Evolutionary conservation across 2,113 vertebrate species (phyloP), one percentile per base, ranked within the genome.

Genomic region (Pluvialis apricaria): DNA sequence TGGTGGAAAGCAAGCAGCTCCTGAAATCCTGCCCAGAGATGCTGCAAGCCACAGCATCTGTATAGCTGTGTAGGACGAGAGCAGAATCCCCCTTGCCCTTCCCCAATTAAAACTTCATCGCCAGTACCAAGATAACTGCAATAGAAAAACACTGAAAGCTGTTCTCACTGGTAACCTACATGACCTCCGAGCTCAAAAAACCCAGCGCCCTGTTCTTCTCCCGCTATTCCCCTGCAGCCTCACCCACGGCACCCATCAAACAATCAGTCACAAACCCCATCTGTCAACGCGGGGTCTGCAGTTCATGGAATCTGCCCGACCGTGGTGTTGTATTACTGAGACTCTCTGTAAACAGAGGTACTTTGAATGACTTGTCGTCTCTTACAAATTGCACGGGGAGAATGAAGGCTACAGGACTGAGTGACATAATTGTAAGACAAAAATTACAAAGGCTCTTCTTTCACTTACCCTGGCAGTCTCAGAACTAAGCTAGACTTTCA

Each of bases 351-450:
- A 96, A 95, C 86, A 96, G 96, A 95, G 73, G 85, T 77, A 80
- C 85, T 97, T 91, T 96, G 97, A 96, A 94, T 96, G 95, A 96
- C 92, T 97, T 88, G 88, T 86, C 51, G 7, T 95, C 94, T 97
- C 94, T 92, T 96, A 96, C 94, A 90, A 93, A 92, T 75, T 93
- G 96, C 90, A 68, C 1, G 0, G 76, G 70, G n/a, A 94, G 95
- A 97, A 93, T 90, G 94, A 83, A 96, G 92, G 94, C 93, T 90
- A 54, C 22, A 13, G 78, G 89, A 91, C 66, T 94, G 91, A 95
- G 90, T 93, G 96, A 92, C 94, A 86, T 90, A 84, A 95, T 73
- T 96, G 93, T 76, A 94, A 96, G 94, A 96, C 82, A 96, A 78
- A 96, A 94, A 89, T 95, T 87, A 92, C 92, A 94, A 96, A 93